Evolutionary conservation across 2,797 vertebrate species (phyloP).

Genomic region (Cichlasoma orientale): DNA sequence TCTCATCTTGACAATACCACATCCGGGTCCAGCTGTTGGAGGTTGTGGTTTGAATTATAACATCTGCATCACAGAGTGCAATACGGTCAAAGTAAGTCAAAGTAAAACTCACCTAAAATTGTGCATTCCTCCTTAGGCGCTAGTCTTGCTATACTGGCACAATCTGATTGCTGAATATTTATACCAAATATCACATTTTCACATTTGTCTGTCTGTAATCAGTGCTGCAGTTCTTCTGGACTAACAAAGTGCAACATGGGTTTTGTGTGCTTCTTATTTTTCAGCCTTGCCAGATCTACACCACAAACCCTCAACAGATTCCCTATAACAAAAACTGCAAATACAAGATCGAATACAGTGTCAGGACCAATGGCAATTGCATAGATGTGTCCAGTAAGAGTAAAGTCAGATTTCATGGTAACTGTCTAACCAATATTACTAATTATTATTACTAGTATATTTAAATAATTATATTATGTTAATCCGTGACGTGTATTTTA

Average conservation of each 20-base stretch:
- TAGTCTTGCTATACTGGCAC: background rate
- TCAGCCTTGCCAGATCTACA: background rate
- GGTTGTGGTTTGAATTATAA: rapidly evolving
- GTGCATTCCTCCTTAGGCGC: background rate
- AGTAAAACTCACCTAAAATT: background rate
- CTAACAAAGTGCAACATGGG: background rate
- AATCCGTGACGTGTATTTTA: background rate
- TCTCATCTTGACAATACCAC: conserved; percentile 8
- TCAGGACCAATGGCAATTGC: rapidly evolving
- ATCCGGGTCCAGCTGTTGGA: rapidly evolving
- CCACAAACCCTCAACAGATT: background rate
- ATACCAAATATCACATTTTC: background rate
- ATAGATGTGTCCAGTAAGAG: rapidly evolving
- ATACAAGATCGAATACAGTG: conserved; percentile 35
- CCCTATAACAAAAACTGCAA: conserved; percentile 36
- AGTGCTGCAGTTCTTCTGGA: background rate
- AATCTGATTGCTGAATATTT: background rate
- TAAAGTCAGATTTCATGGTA: conserved; percentile 19
- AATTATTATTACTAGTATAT: background rate
- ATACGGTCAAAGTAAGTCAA: background rate
- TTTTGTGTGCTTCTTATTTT: background rate
- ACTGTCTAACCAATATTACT: background rate
- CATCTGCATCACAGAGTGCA: conserved; percentile 43
- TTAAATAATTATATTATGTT: background rate
- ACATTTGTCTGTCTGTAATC: background rate